Evolutionary conservation across 2,113 vertebrate species (phyloP).

Genomic region (Acrocephalus arundinaceus): DNA sequence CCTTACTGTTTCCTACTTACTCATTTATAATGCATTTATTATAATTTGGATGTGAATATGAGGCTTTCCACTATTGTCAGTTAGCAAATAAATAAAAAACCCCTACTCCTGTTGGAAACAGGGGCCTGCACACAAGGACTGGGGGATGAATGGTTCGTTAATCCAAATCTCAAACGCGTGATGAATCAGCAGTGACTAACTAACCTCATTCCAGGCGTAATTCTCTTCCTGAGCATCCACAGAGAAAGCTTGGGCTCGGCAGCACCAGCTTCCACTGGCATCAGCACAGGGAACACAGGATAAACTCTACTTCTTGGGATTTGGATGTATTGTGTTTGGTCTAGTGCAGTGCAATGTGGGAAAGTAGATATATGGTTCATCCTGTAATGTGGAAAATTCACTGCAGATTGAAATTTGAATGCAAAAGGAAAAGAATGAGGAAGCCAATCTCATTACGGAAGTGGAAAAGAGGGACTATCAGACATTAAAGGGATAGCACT

Average conservation of each 20-base stretch:
- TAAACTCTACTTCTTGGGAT: not conserved
- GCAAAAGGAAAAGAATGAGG: not conserved
- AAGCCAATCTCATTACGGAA: slow-evolving; percentile 32
- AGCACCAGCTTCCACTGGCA: not conserved
- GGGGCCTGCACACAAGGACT: not conserved
- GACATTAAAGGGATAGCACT: slow-evolving; percentile 20
- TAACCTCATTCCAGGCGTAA: slow-evolving; percentile 3
- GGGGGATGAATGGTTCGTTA: slow-evolving; percentile 3
- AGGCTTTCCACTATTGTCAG: slow-evolving; percentile 66
- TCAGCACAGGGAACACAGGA: not conserved
- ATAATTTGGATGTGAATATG: slow-evolving; percentile 75
- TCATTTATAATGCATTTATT: slow-evolving; percentile 88
- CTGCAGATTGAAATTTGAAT: slow-evolving; percentile 43
- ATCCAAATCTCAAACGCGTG: slow-evolving; percentile 29
- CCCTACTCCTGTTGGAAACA: slow-evolving; percentile 16
- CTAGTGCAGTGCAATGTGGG: slow-evolving; percentile 30
- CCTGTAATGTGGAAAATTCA: slow-evolving; percentile 40
- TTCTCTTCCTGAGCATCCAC: not conserved
- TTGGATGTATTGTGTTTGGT: slow-evolving; percentile 9
- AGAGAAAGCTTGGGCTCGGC: not conserved
- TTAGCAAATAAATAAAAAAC: slow-evolving; percentile 54
- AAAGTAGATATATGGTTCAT: slow-evolving; percentile 24
- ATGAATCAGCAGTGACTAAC: slow-evolving; percentile 35
- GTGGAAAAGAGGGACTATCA: not conserved
- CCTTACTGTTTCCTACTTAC: slow-evolving; percentile 84